These are phyloP conservation scores for Lasius fuliginosus DNA, from an alignment of 2,888 invertebrate genomes.

Conservation along the genomic window DNA sequence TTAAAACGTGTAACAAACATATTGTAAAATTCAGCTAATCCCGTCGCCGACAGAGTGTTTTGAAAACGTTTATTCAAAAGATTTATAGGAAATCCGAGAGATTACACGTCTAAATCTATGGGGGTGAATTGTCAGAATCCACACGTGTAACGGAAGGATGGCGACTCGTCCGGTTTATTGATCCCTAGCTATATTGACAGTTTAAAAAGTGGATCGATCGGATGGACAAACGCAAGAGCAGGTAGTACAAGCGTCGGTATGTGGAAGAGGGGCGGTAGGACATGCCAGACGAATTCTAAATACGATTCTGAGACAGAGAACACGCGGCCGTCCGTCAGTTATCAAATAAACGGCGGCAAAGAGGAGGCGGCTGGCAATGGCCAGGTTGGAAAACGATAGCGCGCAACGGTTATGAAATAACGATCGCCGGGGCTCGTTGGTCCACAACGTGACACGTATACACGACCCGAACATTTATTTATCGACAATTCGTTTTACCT, in stretches of 20 bases:
- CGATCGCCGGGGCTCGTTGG: constrained; percentile 68
- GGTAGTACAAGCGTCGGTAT: constrained; percentile 5
- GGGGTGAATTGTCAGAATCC: constrained; percentile 33
- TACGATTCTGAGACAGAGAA: constrained; percentile 58
- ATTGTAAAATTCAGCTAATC: neutral
- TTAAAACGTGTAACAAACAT: neutral
- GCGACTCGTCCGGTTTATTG: constrained; percentile 46
- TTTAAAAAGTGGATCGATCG: constrained; percentile 56
- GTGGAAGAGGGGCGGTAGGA: neutral
- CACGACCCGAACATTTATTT: constrained; percentile 76
- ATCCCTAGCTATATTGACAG: constrained; percentile 49
- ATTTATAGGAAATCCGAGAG: constrained; percentile 42
- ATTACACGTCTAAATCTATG: constrained; percentile 42
- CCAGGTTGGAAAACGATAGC: constrained; percentile 58
- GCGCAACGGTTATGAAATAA: constrained; percentile 71
- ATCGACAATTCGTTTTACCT: constrained; percentile 77
- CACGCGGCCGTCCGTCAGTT: constrained; percentile 54
- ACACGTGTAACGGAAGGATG: constrained; percentile 31
- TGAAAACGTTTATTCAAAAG: constrained; percentile 38
- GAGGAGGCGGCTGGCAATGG: constrained; percentile 36
- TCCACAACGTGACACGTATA: constrained; percentile 73
- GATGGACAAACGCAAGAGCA: constrained; percentile 37
- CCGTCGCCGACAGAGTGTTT: neutral
- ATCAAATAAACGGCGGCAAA: constrained; percentile 57
- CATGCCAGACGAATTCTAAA: constrained; percentile 53